phyloP scores from a whole-genome alignment of 1,140 invertebrate genomes.

The Gryllus bimaculatus region DNA sequence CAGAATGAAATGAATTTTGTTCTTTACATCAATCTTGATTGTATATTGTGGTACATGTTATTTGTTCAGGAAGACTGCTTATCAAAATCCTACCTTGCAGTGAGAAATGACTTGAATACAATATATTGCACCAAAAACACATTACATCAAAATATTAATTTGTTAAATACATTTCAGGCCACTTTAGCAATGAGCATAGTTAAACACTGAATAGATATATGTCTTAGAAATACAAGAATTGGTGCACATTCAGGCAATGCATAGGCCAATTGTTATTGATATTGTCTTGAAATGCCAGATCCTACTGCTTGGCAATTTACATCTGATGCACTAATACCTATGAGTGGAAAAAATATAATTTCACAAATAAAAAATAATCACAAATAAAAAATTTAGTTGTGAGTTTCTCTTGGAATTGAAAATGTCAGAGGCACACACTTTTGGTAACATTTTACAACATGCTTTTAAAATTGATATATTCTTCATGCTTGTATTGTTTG shows the following conservation, averaged over 20 bases:
- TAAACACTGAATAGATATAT: background rate
- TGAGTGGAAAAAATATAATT: too few species aligned
- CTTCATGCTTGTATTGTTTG: too few species aligned
- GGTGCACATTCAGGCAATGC: background rate
- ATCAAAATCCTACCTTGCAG: background rate
- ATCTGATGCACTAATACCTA: too few species aligned
- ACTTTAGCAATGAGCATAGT: background rate
- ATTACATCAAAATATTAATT: background rate
- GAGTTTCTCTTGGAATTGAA: too few species aligned
- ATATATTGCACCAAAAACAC: background rate
- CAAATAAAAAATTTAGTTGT: too few species aligned
- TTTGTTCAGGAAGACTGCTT: background rate
- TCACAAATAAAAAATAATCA: too few species aligned
- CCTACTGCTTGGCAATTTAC: too few species aligned
- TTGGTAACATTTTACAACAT: too few species aligned
- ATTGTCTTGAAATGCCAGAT: background rate
- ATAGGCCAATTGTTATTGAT: background rate
- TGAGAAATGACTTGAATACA: background rate
- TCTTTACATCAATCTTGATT: too few species aligned
- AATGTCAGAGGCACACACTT: too few species aligned
- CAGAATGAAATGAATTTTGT: too few species aligned
- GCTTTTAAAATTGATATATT: too few species aligned
- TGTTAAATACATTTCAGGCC: background rate
- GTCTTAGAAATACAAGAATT: background rate
- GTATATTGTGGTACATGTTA: background rate